Conservation (phyloP, 30 jellyfish, hydroid and myxozoan species). For the Hydractinia symbiolongicarpus region DNA sequence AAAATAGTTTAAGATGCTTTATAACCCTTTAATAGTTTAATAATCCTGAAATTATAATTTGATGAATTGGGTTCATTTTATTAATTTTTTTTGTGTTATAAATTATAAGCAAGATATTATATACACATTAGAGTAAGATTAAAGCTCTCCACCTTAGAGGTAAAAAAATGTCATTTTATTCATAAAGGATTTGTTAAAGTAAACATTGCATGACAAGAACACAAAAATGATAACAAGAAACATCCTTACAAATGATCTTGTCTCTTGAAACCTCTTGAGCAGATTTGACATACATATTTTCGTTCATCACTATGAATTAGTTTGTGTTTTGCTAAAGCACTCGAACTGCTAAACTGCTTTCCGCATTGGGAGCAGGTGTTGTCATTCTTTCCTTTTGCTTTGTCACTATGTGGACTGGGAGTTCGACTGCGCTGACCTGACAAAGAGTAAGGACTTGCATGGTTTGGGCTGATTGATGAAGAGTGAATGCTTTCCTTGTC, state of each 20-base stretch:
- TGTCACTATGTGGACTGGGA: conserved; percentile 81
- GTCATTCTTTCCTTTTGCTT: conserved; percentile 12
- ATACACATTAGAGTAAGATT: too few species aligned
- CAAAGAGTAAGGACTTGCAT: conserved; percentile 71
- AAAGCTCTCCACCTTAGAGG: too few species aligned
- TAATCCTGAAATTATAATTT: too few species aligned
- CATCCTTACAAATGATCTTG: conserved; percentile 94
- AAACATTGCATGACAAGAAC: too few species aligned
- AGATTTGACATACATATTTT: conserved; percentile 82
- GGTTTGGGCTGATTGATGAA: conserved; percentile 72
- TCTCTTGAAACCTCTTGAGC: conserved; percentile 95
- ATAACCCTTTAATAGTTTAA: too few species aligned
- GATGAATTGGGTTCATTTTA: too few species aligned
- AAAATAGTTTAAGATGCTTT: too few species aligned
- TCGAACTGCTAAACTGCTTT: conserved; percentile 88
- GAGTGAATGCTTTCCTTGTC: conserved; percentile 61
- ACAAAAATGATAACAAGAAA: too few species aligned
- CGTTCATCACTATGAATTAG: conserved; percentile 96
- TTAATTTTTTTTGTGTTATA: too few species aligned
- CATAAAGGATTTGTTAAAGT: too few species aligned
- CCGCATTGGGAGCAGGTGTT: conserved; percentile 84
- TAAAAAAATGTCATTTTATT: too few species aligned
- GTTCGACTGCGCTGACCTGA: conserved; percentile 46
- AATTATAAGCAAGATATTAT: too few species aligned
- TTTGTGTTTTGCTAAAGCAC: conserved; percentile 96